These are phyloP conservation scores for Cephus spinipes DNA, from an alignment of 2,888 invertebrate genomes.

Conservation along the genomic window DNA sequence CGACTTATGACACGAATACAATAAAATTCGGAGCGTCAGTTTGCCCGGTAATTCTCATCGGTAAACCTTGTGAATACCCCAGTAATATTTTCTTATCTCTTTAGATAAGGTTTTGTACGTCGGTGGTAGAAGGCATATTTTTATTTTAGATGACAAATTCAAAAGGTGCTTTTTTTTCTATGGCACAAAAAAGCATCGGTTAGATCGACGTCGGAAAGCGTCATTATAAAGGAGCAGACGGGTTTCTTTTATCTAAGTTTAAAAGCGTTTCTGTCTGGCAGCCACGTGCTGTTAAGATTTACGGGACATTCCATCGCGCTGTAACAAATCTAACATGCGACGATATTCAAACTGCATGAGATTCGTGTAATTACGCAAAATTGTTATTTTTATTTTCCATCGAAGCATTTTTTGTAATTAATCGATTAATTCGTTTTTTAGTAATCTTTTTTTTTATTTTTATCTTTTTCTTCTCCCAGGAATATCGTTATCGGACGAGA, in stretches of 20 bases:
- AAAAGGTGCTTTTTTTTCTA: not conserved
- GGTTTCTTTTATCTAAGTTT: not conserved
- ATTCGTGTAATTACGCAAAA: not conserved
- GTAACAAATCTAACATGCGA: not conserved
- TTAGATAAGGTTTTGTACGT: not conserved
- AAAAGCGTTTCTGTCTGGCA: not conserved
- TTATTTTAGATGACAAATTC: not conserved
- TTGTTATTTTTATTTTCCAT: not conserved
- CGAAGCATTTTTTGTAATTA: not conserved
- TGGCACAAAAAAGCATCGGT: not conserved
- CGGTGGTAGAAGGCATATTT: not conserved
- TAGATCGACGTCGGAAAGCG: not conserved
- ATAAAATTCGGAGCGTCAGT: constrained; percentile 50
- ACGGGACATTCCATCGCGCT: not conserved
- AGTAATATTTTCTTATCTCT: not conserved
- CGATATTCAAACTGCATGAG: not conserved
- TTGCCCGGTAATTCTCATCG: constrained; percentile 48
- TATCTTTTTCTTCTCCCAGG: not conserved
- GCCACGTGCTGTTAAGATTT: not conserved
- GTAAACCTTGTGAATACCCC: constrained; percentile 45
- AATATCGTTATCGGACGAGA: not conserved
- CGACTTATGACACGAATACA: constrained; percentile 28
- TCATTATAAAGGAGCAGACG: not conserved
- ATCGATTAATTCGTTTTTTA: not conserved
- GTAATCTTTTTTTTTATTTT: too few relatives aligned